Percentiles rank a stretch among this genome's conserved stretches.
Conservation (phyloP, 2,113 vertebrate genomes). For the Turnix velox region DNA sequence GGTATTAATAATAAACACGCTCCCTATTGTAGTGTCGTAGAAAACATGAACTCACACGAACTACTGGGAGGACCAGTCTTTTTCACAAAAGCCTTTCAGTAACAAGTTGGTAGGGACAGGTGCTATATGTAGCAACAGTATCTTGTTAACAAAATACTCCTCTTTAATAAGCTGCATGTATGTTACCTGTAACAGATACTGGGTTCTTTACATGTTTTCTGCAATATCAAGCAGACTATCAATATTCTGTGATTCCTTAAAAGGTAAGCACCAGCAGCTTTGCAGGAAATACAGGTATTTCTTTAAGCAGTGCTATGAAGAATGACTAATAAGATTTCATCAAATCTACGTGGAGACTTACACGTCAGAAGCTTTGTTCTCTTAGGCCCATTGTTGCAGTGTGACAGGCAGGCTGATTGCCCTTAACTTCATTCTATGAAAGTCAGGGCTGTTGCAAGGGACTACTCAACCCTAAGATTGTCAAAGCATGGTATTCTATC, state of each 20-base stretch:
- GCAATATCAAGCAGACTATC: background rate
- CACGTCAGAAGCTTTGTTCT: background rate
- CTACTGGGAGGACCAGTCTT: background rate
- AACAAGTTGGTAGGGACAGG: background rate
- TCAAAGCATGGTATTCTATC: background rate
- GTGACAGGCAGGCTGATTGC: fast-evolving
- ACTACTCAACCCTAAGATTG: background rate
- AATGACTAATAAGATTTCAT: background rate
- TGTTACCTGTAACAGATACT: background rate
- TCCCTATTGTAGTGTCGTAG: background rate
- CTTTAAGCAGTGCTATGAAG: background rate
- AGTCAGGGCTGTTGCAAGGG: background rate
- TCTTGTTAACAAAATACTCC: background rate
- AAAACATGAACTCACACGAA: background rate
- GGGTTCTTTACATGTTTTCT: background rate
- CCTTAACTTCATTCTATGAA: background rate
- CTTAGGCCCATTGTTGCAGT: background rate
- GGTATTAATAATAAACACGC: background rate
- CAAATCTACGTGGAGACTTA: background rate
- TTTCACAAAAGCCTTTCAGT: background rate
- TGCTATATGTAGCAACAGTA: background rate
- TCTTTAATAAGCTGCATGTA: background rate
- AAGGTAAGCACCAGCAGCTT: background rate
- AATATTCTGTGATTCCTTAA: background rate
- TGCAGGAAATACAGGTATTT: background rate